Conservation (phyloP, 2,113 vertebrate species). For the Vicugna pacos region DNA sequence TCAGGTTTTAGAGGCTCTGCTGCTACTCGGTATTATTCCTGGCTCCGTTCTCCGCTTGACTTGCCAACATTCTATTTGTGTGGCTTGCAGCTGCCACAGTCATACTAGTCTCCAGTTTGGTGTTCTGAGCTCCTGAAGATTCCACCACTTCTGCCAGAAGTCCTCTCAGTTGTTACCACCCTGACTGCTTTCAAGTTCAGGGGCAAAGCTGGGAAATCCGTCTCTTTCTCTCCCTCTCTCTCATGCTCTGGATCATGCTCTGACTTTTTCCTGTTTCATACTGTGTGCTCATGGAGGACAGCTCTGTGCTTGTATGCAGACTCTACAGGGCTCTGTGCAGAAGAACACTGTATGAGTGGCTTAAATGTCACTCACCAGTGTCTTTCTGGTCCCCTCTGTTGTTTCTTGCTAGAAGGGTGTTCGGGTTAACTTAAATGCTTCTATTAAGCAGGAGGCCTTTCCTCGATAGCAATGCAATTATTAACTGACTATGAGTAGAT, state of each 20-base stretch:
- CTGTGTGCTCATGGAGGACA: background rate
- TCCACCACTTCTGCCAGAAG: slow-evolving; percentile 46
- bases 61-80: slow-evolving; percentile 70
- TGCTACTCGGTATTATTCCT: slow-evolving; percentile 52
- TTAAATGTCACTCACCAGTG: background rate
- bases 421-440: background rate
- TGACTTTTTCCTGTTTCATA: background rate
- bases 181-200: background rate
- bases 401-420: background rate
- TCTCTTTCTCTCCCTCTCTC: background rate
- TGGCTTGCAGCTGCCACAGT: slow-evolving; percentile 63
- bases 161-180: background rate
- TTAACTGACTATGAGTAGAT: background rate
- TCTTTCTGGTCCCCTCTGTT: background rate
- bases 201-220: background rate
- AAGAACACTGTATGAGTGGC: background rate
- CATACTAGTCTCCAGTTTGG: background rate
- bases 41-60: slow-evolving; percentile 48
- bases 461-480: background rate
- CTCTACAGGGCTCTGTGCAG: background rate
- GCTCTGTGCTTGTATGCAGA: background rate
- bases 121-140: slow-evolving; percentile 54
- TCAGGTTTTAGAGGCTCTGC: slow-evolving; percentile 37
- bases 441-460: background rate
- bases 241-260: background rate